Evolutionary conservation across 2,888 invertebrate species (phyloP), one percentile per base, ranked within the genome.

Genomic region (Tipula unca): DNA sequence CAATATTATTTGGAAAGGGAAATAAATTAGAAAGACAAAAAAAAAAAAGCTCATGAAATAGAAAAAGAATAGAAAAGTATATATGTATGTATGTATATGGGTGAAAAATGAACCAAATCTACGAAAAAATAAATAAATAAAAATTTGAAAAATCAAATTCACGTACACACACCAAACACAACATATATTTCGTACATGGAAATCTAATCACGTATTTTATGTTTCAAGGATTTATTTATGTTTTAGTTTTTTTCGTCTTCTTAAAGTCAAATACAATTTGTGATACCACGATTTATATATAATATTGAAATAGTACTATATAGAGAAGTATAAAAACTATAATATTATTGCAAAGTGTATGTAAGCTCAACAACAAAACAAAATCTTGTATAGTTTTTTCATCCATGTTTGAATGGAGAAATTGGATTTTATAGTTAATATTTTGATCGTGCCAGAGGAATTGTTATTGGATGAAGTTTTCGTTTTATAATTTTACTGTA

Each of bases 231-330:
- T 69, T 69, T 69, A 54, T 32, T 32, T 54, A 17, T 54, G 6
- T 17, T 69, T 25, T 69, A n/a, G n/a, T 69, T 69, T 69, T 69
- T 20, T 69, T 69, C 69, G 69, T 69, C 25, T 69, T 69, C 69
- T 69, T 69, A 69, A 69, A 69, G 69, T 69, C 69, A 69, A 69
- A 69, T 25, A 69, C 69, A 69, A 69, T 69, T 69, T 69, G 69
- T 69, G 69, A 69, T 69, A 69, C 69, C 69, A 69, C 69, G 69
- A 69, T 69, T 69, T 69, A 69, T 69, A n/a, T n/a, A 69, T 69
- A 69, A 69, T 69, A 69, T 69, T 69, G 69, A 69, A 69, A 69
- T 69, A 69, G 69, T 69, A 69, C 69, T 32, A 32, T 4, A n/a
- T n/a, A 32, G 8, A 69, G 10, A 69, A 25, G 25, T 69, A 69